phyloP scores from a whole-genome alignment of 35 echinoderm and acorn worm species.

The Heliocidaris tuberculata region DNA sequence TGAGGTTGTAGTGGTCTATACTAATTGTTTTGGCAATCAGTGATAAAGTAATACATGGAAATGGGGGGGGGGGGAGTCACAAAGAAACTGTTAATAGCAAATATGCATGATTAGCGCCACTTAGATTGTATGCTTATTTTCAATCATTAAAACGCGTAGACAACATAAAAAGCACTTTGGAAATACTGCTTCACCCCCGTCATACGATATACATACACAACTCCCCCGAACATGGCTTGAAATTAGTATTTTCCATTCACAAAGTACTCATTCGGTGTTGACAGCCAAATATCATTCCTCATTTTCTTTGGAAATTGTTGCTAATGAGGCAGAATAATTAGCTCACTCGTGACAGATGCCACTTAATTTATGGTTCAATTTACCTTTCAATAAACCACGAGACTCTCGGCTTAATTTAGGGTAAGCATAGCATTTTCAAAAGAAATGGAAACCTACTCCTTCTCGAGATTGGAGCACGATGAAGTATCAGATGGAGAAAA shows the following conservation, averaged over 20 bases:
- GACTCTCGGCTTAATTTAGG: not conserved
- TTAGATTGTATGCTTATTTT: no score
- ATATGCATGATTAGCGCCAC: no score
- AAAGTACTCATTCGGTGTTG: not conserved
- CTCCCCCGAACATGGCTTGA: no score
- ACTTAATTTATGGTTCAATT: not conserved
- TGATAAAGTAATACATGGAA: no score
- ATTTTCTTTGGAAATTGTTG: not conserved
- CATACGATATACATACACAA: no score
- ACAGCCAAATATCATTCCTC: not conserved
- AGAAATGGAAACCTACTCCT: not conserved
- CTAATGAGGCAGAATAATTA: slow-evolving; percentile 8
- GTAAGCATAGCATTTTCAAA: not conserved
- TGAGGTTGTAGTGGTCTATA: no score
- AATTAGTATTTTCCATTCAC: not conserved
- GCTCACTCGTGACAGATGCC: not conserved
- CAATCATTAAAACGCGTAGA: no score
- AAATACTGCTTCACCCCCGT: not conserved
- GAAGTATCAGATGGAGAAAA: not conserved
- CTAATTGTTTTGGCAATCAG: no score
- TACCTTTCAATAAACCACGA: not conserved
- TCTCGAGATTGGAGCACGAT: not conserved
- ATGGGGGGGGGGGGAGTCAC: no score
- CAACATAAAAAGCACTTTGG: not conserved
- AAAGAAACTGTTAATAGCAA: no score